These are phyloP conservation scores for Sycophila texana DNA, from an alignment of 2,888 invertebrate genomes.

Conservation along the genomic window DNA sequence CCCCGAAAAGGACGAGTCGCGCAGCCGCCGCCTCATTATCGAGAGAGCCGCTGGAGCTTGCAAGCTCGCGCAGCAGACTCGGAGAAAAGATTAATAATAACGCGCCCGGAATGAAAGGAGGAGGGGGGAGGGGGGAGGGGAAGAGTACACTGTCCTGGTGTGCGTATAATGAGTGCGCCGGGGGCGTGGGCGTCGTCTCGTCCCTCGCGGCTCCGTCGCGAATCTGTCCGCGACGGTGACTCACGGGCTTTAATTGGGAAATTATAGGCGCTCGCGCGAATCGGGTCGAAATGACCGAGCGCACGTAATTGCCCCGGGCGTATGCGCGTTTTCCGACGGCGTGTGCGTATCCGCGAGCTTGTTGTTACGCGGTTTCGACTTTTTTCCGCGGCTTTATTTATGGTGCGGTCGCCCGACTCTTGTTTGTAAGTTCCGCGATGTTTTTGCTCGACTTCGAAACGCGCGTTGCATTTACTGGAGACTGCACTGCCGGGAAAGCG, in stretches of 20 bases:
- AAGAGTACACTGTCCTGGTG: no score
- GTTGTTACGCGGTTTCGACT: no score
- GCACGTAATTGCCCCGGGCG: no score
- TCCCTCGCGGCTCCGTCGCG: constrained; percentile 31
- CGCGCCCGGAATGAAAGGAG: background rate
- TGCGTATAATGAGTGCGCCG: constrained; percentile 24
- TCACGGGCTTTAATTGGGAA: constrained; percentile 62
- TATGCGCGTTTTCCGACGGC: no score
- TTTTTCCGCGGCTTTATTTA: no score
- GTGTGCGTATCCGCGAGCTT: no score
- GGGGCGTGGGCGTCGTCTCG: background rate
- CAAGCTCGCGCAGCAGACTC: background rate
- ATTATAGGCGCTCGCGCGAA: constrained; percentile 50
- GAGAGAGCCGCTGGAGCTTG: background rate
- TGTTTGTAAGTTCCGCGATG: background rate
- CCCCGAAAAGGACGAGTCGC: background rate
- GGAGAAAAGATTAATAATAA: constrained; percentile 42
- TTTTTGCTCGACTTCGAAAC: no score
- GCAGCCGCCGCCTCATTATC: background rate
- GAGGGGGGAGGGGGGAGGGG: background rate
- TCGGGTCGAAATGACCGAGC: background rate
- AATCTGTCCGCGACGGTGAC: constrained; percentile 53
- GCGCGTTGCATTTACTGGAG: no score
- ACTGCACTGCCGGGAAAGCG: no score
- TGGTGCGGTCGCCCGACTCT: no score